phyloP scores from a whole-genome alignment of 2,888 invertebrate genomes.

The Watsonalla binaria region DNA sequence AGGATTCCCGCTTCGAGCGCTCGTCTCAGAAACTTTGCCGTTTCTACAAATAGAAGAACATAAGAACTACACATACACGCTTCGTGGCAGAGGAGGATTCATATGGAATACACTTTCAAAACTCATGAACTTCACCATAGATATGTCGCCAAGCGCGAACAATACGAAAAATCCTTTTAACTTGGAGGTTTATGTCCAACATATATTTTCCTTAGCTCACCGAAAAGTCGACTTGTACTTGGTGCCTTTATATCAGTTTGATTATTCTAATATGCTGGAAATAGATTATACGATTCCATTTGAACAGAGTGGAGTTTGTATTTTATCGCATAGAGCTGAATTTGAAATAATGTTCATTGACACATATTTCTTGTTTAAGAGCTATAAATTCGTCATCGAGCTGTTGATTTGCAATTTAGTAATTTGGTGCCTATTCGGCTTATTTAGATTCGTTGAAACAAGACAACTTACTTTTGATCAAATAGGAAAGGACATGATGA shows the following conservation, averaged over 20 bases:
- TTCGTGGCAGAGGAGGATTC: conserved; percentile 51
- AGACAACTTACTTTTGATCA: conserved; percentile 40
- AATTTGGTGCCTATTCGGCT: conserved; percentile 55
- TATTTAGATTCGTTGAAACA: conserved; percentile 42
- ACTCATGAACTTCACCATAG: conserved; percentile 57
- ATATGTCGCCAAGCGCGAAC: conserved; percentile 35
- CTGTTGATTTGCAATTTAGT: conserved; percentile 42
- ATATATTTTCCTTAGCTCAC: conserved; percentile 46
- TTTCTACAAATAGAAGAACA: conserved; percentile 33
- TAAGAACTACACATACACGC: conserved; percentile 29
- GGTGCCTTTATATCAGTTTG: conserved; percentile 58
- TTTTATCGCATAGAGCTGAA: conserved; percentile 51
- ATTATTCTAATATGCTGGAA: conserved; percentile 46
- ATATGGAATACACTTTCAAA: conserved; percentile 54
- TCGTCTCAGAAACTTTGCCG: conserved; percentile 32
- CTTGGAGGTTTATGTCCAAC: conserved; percentile 45
- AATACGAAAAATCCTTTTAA: conserved; percentile 41
- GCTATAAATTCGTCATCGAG: conserved; percentile 28
- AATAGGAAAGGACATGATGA: conserved; percentile 59
- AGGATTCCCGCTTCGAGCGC: conserved; percentile 34
- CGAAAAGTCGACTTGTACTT: conserved; percentile 55
- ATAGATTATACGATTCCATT: conserved; percentile 51
- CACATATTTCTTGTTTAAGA: conserved; percentile 32
- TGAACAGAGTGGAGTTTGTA: conserved; percentile 62
- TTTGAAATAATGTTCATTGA: conserved; percentile 60